Evolutionary conservation across 2,888 invertebrate genomes (phyloP), one percentile per base, ranked within the genome.

Genomic region (Zeuzera pyrina): DNA sequence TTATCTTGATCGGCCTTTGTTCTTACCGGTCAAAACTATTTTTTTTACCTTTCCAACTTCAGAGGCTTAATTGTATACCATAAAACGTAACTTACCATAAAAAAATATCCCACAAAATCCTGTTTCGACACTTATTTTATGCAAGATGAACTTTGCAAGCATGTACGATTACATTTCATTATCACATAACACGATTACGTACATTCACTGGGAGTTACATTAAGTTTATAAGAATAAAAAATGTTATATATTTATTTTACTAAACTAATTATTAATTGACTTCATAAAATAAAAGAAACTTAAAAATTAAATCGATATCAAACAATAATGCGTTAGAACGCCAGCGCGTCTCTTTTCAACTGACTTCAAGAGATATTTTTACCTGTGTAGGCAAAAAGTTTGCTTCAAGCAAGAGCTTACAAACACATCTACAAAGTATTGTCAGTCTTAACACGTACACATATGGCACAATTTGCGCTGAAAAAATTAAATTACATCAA

Each of bases 381-480:
- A 79, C 81, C 81, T 83, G 81, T 55, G 62, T 57, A 59, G 67
- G 69, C 74, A 77, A 79, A 76, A 73, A 58, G 59, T n/a, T n/a
- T n/a, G n/a, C n/a, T n/a, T n/a, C n/a, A n/a, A n/a, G 11, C 28
- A 10, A 10, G 12, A 15, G n/a, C 15, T 28, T 15, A 13, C 15
- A 3, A 12, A 8, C 14, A 15, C 15, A 28, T 8, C 10, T 8
- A n/a, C n/a, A n/a, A n/a, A n/a, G n/a, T 3, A 28, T 13, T 12
- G n/a, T 14, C 11, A 12, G n/a, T 10, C 8, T 8, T 1, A 28
- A n/a, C n/a, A n/a, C n/a, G n/a, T n/a, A n/a, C n/a, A n/a, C n/a
- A n/a, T n/a, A n/a, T n/a, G n/a, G n/a, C n/a, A n/a, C n/a, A n/a
- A n/a, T n/a, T n/a, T n/a, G n/a, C n/a, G n/a, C n/a, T n/a, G n/a